A percentile compares a stretch with the other conserved stretches of the same genome.
Conservation (phyloP, 2,113 vertebrate species). For the Coreoperca whiteheadi region DNA sequence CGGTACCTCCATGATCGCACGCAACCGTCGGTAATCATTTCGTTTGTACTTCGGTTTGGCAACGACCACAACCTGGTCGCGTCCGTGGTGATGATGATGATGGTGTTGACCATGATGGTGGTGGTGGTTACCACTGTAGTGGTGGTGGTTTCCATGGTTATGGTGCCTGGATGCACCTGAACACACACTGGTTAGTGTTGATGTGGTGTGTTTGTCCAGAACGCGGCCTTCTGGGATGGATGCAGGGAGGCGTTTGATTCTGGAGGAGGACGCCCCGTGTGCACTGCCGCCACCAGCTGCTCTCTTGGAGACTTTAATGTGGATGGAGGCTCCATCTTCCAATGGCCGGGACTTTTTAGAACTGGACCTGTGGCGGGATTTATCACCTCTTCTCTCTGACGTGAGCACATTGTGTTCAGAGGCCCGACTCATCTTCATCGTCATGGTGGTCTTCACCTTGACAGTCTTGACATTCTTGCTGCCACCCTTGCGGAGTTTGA, state of each 20-base stretch:
- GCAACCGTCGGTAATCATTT: constrained; percentile 86
- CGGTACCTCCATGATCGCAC: constrained; percentile 84
- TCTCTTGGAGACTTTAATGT: constrained; percentile 84
- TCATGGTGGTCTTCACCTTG: constrained; percentile 74
- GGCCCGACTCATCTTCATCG: background rate
- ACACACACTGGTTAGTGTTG: background rate
- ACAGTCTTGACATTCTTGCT: constrained; percentile 81
- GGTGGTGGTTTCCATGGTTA: constrained; percentile 60
- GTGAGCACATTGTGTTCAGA: constrained; percentile 54
- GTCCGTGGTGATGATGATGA: constrained; percentile 30
- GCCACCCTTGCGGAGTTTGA: constrained; percentile 81
- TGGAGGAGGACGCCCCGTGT: constrained; percentile 51
- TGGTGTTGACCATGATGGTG: constrained; percentile 28
- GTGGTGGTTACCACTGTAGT: constrained; percentile 28
- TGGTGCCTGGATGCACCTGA: constrained; percentile 46
- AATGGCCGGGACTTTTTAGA: constrained; percentile 84
- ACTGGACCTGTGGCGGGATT: constrained; percentile 58
- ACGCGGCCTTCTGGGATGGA: constrained; percentile 78
- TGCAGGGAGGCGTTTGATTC: constrained; percentile 78
- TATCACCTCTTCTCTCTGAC: constrained; percentile 64
- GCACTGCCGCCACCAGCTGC: background rate
- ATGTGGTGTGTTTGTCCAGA: constrained; percentile 67
- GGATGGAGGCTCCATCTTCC: constrained; percentile 80
- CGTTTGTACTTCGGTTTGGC: constrained; percentile 93
- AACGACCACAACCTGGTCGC: constrained; percentile 83